Base-by-base conservation (phyloP, 2,888 invertebrate species). In the Smittia aterrima region DNA sequence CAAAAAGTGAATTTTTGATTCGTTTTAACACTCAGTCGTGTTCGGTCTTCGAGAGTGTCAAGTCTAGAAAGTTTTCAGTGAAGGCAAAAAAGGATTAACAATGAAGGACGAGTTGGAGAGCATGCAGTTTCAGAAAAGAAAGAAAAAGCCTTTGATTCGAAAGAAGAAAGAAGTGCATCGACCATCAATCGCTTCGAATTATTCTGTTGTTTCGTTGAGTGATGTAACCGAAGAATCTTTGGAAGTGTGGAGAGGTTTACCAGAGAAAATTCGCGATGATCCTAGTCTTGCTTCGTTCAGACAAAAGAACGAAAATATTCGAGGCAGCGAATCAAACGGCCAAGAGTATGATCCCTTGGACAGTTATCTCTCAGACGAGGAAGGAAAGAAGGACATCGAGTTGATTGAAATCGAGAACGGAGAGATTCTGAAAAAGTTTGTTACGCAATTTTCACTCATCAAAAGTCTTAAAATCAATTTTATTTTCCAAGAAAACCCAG, bases 231-330 rank as follows among this genome's bases (percentile, higher is more conserved):
- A 85, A 0, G 85, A 85, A 20, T 83, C 84, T 47, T 77, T 87
- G 73, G 85, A 85, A 74, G 84, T 87, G 13, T 88, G 87, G 87
- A 79, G 85, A 76, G 85, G 85, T 71, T 80, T 88, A 0, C 87
- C 87, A 0, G 86, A 87, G 76, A 84, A 84, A 66, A 86, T 88
- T 79, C 86, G 86, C 76, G 81, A 83, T 74, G 87, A 88, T 77
- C 87, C 87, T 0, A 82, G 85, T 0, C 77, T 87, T 76, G 86
- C 85, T 4, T 83, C 84, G 0, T 87, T 87, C 80, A 85, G 86
- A 78, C 81, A 82, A 40, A 82, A 85, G n/a, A 86, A 87, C 76
- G 86, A 87, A 70, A 83, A 16, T 4, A 47, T 6, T 9, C 3
- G 9, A 32, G 32, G 32, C 9, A 32, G 20, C 41, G 24, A 67